Evolutionary conservation across 2,888 invertebrate genomes (phyloP), one percentile per base, ranked within the genome.

Genomic region (Cyrtodaria siliqua): DNA sequence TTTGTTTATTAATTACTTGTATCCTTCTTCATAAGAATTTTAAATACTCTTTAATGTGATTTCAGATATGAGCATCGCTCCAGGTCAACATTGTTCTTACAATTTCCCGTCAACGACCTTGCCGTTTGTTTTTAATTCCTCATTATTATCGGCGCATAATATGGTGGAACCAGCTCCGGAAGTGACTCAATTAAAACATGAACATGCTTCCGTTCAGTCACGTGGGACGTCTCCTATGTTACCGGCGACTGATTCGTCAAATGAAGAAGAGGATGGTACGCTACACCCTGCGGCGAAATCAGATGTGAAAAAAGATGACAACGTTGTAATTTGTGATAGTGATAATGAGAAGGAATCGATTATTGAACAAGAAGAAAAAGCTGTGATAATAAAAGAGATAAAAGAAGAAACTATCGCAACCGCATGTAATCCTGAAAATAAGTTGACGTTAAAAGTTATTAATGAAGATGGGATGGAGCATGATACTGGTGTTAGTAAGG

Each of bases 181-280:
- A 12, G 75, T 78, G 2, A 72, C 69, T 33, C 64, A 59, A 18
- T 57, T 81, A 24, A 88, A 87, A 76, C 72, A 82, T 0, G 88
- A 88, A 50, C 69, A 70, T 16, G 80, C 88, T 33, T 76, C 81
- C 16, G 85, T 89, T 29, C 87, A 88, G 77, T 90, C 90, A 55
- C 81, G 89, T 20, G 90, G 90, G n/a, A 89, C 89, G 0, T 90
- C 90, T 16, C 90, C 90, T 8, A 90, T 90, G 85, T 72, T 86
- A 67, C 85, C 88, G 33, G 87, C 86, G 16, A 83, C 68, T 16
- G 85, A 84, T 64, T 75, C 74, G 0, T 77, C 71, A 12, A 55
- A 64, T 26, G 82, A 82, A 27, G 82, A 82, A 44, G 83, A 80
- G 27, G 80, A 78, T 0, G 53, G 49, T 44, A 27, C 29, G 33